Percentiles rank a stretch among this genome's conserved stretches.
These are phyloP conservation scores for Cyclargus thomasi DNA, from an alignment of 1,140 invertebrate genomes.

Conservation along the genomic window DNA sequence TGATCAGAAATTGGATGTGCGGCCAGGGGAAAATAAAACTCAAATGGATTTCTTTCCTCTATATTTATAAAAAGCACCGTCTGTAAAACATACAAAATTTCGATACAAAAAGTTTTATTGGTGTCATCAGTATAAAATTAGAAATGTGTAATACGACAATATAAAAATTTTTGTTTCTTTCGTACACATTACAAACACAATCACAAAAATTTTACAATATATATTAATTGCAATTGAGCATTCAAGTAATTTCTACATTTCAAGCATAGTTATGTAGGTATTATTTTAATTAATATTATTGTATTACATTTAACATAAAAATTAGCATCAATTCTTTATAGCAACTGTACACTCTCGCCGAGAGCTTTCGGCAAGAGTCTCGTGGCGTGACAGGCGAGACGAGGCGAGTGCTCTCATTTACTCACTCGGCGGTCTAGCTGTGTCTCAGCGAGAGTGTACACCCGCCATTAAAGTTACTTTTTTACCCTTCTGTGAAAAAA, in stretches of 20 bases:
- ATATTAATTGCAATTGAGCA: slow-evolving; percentile 38
- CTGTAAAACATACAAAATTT: slow-evolving; percentile 72
- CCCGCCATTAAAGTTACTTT: no score
- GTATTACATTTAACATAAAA: not conserved
- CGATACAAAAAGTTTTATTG: slow-evolving; percentile 62
- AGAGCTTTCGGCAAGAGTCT: no score
- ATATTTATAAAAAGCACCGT: slow-evolving; percentile 71
- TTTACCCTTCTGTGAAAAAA: no score
- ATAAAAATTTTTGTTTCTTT: slow-evolving; percentile 58
- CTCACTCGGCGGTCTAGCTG: no score
- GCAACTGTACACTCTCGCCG: no score
- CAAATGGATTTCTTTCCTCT: slow-evolving; percentile 39
- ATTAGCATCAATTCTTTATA: not conserved
- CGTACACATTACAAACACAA: slow-evolving; percentile 23
- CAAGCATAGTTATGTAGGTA: slow-evolving; percentile 26
- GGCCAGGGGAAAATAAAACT: slow-evolving; percentile 29
- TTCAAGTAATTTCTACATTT: slow-evolving; percentile 33
- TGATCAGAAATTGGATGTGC: no score
- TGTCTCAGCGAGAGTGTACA: no score
- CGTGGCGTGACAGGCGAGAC: no score
- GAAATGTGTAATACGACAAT: slow-evolving; percentile 56
- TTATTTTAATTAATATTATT: slow-evolving; percentile 17
- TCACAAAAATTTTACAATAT: slow-evolving; percentile 14
- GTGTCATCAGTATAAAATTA: slow-evolving; percentile 65
- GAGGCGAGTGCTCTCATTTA: no score